Percentiles rank a stretch among this genome's conserved stretches.
Conservation (phyloP, 2,888 invertebrate species). For the Eristalinus aeneus region DNA sequence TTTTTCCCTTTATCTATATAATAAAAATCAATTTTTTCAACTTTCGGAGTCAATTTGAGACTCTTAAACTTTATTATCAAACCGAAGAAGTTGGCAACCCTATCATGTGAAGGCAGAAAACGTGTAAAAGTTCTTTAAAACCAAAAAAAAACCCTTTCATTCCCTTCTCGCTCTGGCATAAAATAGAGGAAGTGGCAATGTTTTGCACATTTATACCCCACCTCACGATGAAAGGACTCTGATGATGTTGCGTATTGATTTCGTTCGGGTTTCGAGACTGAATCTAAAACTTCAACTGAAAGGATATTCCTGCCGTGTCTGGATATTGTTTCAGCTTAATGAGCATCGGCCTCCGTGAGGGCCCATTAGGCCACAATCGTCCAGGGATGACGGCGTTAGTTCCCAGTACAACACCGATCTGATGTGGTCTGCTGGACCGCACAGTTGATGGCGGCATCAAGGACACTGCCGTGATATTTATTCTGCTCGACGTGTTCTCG, state of each 20-base stretch:
- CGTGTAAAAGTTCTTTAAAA: slow-evolving; percentile 12
- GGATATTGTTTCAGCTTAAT: slow-evolving; percentile 22
- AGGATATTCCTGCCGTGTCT: slow-evolving; percentile 60
- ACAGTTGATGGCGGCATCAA: slow-evolving; percentile 57
- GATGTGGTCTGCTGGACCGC: slow-evolving; percentile 12
- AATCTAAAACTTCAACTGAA: slow-evolving; percentile 22
- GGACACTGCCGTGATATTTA: slow-evolving; percentile 59
- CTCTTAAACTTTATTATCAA: background rate
- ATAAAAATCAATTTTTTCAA: too few species aligned
- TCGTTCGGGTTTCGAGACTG: background rate
- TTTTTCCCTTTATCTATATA: too few species aligned
- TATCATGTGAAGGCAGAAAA: background rate
- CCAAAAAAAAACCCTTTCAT: slow-evolving; percentile 11
- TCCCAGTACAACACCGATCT: background rate
- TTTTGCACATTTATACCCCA: slow-evolving; percentile 53
- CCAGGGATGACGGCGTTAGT: background rate
- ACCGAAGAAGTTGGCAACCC: background rate
- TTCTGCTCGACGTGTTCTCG: slow-evolving; percentile 21
- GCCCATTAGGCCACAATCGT: background rate
- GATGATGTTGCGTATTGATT: background rate
- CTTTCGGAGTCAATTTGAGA: too few species aligned
- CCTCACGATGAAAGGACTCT: too few species aligned
- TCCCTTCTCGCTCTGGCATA: slow-evolving; percentile 5
- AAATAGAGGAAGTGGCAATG: slow-evolving; percentile 61
- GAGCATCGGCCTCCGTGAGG: background rate